These are phyloP conservation scores for Strongylocentrotus purpuratus DNA, from an alignment of 35 echinoderm and acorn worm genomes.

Conservation along the genomic window DNA sequence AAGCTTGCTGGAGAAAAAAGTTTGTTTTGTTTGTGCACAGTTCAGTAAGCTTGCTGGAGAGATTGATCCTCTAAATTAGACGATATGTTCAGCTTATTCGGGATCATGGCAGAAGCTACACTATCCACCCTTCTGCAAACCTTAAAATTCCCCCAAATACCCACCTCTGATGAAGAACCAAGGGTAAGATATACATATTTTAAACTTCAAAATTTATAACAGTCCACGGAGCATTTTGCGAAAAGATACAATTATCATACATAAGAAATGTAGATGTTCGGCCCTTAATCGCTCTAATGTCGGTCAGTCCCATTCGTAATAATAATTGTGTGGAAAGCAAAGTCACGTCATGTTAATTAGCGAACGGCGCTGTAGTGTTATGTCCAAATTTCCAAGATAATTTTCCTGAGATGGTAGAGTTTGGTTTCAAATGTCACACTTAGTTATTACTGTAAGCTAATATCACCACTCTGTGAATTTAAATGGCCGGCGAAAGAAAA, in stretches of 20 bases:
- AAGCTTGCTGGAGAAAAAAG: too few species aligned
- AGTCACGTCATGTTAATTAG: background rate
- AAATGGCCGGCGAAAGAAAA: too few species aligned
- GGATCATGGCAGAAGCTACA: constrained; percentile 5
- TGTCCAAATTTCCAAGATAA: background rate
- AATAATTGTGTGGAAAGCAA: background rate
- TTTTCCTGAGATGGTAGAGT: too few species aligned
- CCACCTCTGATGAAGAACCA: constrained; percentile 38
- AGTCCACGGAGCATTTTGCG: background rate
- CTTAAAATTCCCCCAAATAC: constrained; percentile 22
- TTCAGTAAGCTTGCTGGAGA: too few species aligned
- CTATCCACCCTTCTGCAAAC: constrained; percentile 21
- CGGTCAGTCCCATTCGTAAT: background rate
- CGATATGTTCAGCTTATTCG: background rate
- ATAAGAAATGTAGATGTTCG: too few species aligned
- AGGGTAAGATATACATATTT: background rate
- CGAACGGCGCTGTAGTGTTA: background rate
- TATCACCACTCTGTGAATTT: too few species aligned
- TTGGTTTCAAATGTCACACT: too few species aligned
- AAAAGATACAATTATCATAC: background rate
- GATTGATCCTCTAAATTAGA: too few species aligned
- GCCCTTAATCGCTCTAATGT: too few species aligned
- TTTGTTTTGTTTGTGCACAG: too few species aligned
- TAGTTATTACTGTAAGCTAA: too few species aligned
- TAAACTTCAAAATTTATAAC: background rate